Evolutionary conservation across 2,113 vertebrate species (phyloP), one percentile per base, ranked within the genome.

Genomic region (Myanophis thanlyinensis): DNA sequence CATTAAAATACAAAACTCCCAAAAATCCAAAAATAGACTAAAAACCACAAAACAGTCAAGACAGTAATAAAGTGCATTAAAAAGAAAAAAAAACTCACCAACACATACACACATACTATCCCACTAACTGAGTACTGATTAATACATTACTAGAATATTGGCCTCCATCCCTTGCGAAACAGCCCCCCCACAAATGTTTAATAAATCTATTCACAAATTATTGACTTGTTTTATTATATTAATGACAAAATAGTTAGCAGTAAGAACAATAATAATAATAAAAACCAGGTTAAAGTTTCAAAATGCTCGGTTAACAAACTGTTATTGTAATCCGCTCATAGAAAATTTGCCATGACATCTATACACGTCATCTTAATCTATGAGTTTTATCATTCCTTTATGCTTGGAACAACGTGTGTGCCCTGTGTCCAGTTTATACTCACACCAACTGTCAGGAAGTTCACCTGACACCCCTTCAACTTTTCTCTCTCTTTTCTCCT

Each of bases 31-130:
- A 62, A n/a, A n/a, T 30, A n/a, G 27, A 13, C 27, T 30, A 62
- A 62, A 62, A 62, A 5, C 0, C 11, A 62, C 25, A 59, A 59
- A 59, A 59, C 56, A 59, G 25, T 25, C 54, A 56, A 59, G 59
- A 13, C 25, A 27, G 10, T 59, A 27, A 59, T 27, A 10, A 59
- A 59, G 12, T 67, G 59, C 59, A 67, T 67, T 67, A 67, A 67
- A 62, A n/a, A n/a, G 11, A 12, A 2, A 1, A 13, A 12, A n/a
- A 62, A 62, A 1, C 1, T 4, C 3, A n/a, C 12, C 3, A n/a
- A 62, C 27, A 62, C 11, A n/a, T n/a, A n/a, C 27, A 62, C 3
- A 12, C 27, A 62, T 2, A 27, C 4, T 62, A 62, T 12, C 27
- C 27, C 56, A 3, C 59, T 30, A 62, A 13, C 27, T 13, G 30